Evolutionary conservation across 2,888 invertebrate genomes (phyloP), one percentile per base, ranked within the genome.

Genomic region (Brenthis daphne): DNA sequence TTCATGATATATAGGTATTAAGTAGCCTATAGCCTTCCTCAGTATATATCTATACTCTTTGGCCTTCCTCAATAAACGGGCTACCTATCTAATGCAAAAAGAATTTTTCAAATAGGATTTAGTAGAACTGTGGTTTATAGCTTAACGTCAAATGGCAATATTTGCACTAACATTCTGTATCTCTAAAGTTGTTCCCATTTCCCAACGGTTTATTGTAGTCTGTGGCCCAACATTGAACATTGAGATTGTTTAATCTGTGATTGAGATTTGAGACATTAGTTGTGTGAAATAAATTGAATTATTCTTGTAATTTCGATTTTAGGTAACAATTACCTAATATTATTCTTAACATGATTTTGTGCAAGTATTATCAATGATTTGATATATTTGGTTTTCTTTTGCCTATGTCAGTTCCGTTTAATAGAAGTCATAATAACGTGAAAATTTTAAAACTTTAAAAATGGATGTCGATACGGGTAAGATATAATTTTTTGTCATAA

Each of bases 381-480:
- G 6, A 13, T 48, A 20, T 29, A 48, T 56, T 57, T 33, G 13
- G 43, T 53, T 6, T 24, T 6, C 20, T 20, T 43, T 11, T 20
- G 54, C n/a, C 20, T 43, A 20, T 54, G 20, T 13, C 12, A 14
- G 33, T 51, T 13, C 53, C 14, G 37, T n/a, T 43, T 37, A 43
- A 37, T 13, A 63, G 16, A 14, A 43, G 11, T n/a, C 29, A 37
- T n/a, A 20, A 24, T 43, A 43, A 20, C 43, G 57, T 20, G 53
- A 20, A 55, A 14, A 54, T n/a, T 16, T 56, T 58, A 57, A 48
- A 61, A 65, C 47, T 64, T 13, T 33, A 64, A 77, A 72, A 71
- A 90, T 90, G 90, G 89, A 90, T 75, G 86, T 88, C 57, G 90
- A 90, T 73, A 89, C 89, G 74, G 90, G 90, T 88, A 80, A 73